These are phyloP conservation scores for Anas platyrhynchos DNA, from an alignment of 2,113 vertebrate genomes.

Conservation along the genomic window DNA sequence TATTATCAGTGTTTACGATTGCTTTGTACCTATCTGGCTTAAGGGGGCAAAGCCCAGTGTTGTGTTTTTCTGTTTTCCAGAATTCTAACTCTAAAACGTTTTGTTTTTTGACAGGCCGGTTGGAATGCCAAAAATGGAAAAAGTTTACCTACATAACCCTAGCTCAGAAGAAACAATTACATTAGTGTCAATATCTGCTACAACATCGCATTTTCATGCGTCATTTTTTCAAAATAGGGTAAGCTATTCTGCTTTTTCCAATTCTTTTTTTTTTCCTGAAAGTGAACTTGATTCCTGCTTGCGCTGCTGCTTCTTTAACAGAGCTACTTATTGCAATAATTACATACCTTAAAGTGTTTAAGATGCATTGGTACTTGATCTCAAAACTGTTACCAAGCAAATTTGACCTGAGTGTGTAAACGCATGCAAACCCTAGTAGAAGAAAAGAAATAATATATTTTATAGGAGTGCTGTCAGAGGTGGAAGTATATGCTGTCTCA, in stretches of 20 bases:
- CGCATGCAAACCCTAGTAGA: not conserved
- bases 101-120: conserved; percentile 85
- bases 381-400: not conserved
- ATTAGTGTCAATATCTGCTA: conserved; percentile 99
- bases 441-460: not conserved
- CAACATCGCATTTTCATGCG: conserved; percentile 98
- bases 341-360: not conserved
- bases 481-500: not conserved
- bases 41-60: not conserved
- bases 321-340: not conserved
- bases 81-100: not conserved
- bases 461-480: fast-evolving
- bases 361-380: not conserved
- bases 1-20: not conserved
- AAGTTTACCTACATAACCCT: conserved; percentile 99
- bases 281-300: not conserved
- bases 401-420: not conserved
- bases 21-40: not conserved
- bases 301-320: not conserved
- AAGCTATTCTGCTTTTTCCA: conserved; percentile 72
- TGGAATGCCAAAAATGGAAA: conserved; percentile 99
- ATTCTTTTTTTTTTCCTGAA: not conserved
- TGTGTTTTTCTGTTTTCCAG: not conserved
- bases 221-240: conserved; percentile 99
- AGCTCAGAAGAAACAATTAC: conserved; percentile 98